Conservation (phyloP, 23 tunicate genomes). For the Botrylloides violaceus region DNA sequence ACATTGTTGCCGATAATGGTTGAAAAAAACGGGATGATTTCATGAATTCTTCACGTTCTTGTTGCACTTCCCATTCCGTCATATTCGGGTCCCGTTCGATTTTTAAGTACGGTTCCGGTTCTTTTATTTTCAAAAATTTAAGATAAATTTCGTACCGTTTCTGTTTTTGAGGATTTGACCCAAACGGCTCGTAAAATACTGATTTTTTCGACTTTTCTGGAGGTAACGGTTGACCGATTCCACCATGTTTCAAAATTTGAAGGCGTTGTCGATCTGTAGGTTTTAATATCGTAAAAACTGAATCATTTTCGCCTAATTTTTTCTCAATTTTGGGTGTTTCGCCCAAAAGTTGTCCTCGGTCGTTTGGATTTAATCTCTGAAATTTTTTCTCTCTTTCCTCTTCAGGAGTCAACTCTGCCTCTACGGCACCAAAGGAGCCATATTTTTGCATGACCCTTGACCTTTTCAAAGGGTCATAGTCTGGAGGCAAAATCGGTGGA, state of each 20-base stretch:
- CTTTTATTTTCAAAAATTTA: background rate
- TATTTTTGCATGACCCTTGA: conserved; percentile 23
- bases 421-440: background rate
- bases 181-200: conserved; percentile 41
- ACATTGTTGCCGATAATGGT: conserved; percentile 22
- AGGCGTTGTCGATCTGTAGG: conserved; percentile 40
- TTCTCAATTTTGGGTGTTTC: background rate
- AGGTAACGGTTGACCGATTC: conserved; percentile 17
- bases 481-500: conserved; percentile 54
- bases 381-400: conserved; percentile 2
- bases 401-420: background rate
- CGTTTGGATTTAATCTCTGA: conserved; percentile 26
- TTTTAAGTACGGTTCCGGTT: conserved; percentile 57
- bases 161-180: conserved; percentile 59
- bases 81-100: conserved; percentile 47
- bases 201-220: conserved; percentile 19
- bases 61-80: conserved; percentile 86
- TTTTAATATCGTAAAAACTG: conserved; percentile 65
- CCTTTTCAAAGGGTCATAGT: conserved; percentile 56
- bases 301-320: conserved; percentile 25
- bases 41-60: conserved; percentile 72
- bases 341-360: conserved; percentile 29
- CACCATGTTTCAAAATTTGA: conserved; percentile 42
- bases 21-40: conserved; percentile 4
- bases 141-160: conserved; percentile 62